Evolutionary conservation across 1,140 invertebrate genomes (phyloP).

Genomic region (Ceratoteleas bidentatus): DNA sequence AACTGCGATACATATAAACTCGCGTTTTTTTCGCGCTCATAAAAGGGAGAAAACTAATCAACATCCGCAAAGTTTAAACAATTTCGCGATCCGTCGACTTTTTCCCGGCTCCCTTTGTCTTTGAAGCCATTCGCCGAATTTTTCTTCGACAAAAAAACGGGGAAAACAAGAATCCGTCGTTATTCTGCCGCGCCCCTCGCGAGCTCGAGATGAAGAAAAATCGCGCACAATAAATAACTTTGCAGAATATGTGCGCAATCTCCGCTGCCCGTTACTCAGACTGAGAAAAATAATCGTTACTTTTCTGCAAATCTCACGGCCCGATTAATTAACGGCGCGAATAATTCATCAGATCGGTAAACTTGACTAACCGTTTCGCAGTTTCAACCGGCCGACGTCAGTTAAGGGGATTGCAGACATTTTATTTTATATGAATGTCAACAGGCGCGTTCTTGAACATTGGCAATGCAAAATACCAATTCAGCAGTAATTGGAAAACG

Average conservation of each 20-base stretch:
- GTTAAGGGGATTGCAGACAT: too few relatives aligned
- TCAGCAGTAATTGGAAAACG: too few relatives aligned
- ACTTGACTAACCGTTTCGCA: too few relatives aligned
- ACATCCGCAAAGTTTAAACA: conserved; percentile 58
- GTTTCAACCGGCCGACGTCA: too few relatives aligned
- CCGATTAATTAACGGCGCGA: too few relatives aligned
- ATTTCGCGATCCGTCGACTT: conserved; percentile 49
- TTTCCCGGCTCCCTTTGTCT: too few relatives aligned
- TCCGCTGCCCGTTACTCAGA: conserved; percentile 20
- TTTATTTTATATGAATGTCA: too few relatives aligned
- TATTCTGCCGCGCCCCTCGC: conserved; percentile 44
- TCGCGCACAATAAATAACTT: conserved; percentile 42
- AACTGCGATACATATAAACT: conserved; percentile 46
- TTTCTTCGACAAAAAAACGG: conserved; percentile 27
- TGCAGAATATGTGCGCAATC: conserved; percentile 28
- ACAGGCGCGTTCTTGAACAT: too few relatives aligned
- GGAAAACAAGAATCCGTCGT: conserved; percentile 26
- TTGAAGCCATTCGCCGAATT: conserved; percentile 27
- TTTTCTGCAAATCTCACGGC: too few relatives aligned
- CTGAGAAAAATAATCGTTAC: too few relatives aligned
- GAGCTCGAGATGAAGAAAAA: conserved; percentile 42
- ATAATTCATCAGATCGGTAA: too few relatives aligned
- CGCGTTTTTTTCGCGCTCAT: conserved; percentile 37
- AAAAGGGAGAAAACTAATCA: conserved; percentile 56
- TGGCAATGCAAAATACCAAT: too few relatives aligned